Evolutionary conservation across 2,888 invertebrate genomes (phyloP), one percentile per base, ranked within the genome.

Genomic region (Aspidiotus rigidus): DNA sequence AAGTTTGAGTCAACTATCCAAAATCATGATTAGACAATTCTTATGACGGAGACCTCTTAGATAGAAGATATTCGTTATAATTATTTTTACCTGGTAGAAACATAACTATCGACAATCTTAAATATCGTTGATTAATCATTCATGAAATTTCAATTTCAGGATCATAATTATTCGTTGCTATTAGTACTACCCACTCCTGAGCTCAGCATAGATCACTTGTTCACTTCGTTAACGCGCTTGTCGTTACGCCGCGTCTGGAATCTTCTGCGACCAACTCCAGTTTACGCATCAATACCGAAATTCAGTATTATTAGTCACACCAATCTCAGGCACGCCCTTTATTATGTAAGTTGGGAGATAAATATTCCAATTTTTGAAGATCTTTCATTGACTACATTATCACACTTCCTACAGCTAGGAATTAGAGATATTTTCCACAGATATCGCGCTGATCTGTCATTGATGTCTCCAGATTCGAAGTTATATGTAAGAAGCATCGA

Each of bases 401-500:
- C 39, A 3, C 40, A 5, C 5, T 61, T 64, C 75, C 77, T 77
- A 64, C 79, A 91, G 90, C 78, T 91, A 74, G 89, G 90, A 54
- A 84, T 90, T 72, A 80, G 83, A 73, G 86, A 88, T 75, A 86
- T 90, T 60, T 91, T 92, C 76, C 89, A 91, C 77, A 90, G 90
- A 2, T 82, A 87, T 71, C 85, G 86, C 72, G 86, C 87, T 5
- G 88, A 91, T 79, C 86, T 91, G 76, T 83, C 85, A 16, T 85
- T 85, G 70, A 89, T 91, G 90, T 90, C 90, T 42, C 81, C 82
- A 17, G 87, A 89, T 75, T 79, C 82, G n/a, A 85, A 86, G 54
- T 84, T 90, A 70, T 91, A 89, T 76, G 90, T 89, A 49, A 85
- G 88, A 69, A 90, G 90, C 77, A 86, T 91, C 74, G 90, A 91